A percentile compares a stretch with the other conserved stretches of the same genome.
Conservation (phyloP, 1,140 invertebrate species). For the Myzus persicae region DNA sequence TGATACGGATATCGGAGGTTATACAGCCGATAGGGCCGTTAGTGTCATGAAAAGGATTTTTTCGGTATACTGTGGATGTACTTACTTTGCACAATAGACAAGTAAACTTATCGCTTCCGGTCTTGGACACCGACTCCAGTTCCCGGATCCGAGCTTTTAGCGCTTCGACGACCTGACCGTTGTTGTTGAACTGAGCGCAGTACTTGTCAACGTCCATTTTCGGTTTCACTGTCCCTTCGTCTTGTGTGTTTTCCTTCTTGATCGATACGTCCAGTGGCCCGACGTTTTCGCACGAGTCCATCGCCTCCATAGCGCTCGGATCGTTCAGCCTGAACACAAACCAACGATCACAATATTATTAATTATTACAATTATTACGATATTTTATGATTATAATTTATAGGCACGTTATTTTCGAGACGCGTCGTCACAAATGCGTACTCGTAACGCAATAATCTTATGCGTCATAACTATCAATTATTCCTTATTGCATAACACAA, state of each 20-base stretch:
- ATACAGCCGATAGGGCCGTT: no score
- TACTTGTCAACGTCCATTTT: constrained; percentile 46
- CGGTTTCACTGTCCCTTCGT: constrained; percentile 22
- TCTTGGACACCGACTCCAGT: constrained; percentile 68
- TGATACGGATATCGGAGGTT: no score
- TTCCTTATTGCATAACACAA: neutral
- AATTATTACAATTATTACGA: neutral
- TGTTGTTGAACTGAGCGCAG: constrained; percentile 24
- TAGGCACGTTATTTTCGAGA: neutral
- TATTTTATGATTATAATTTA: neutral
- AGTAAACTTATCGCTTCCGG: constrained; percentile 71
- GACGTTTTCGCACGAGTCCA: constrained; percentile 17
- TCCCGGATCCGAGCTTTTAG: constrained; percentile 75
- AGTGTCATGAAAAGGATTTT: neutral
- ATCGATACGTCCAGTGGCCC: constrained; percentile 53
- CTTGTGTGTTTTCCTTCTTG: constrained; percentile 40
- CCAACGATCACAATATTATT: neutral
- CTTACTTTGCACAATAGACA: constrained; percentile 90
- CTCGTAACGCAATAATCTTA: neutral
- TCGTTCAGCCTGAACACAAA: constrained; percentile 23
- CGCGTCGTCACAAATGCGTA: neutral
- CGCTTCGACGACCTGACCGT: constrained; percentile 76
- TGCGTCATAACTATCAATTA: no score
- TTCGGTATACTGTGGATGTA: neutral
- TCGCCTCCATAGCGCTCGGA: constrained; percentile 22